A percentile compares a stretch with the other conserved stretches of the same genome.
phyloP scores from a whole-genome alignment of 2,113 vertebrate species.

The Papio anubis region DNA sequence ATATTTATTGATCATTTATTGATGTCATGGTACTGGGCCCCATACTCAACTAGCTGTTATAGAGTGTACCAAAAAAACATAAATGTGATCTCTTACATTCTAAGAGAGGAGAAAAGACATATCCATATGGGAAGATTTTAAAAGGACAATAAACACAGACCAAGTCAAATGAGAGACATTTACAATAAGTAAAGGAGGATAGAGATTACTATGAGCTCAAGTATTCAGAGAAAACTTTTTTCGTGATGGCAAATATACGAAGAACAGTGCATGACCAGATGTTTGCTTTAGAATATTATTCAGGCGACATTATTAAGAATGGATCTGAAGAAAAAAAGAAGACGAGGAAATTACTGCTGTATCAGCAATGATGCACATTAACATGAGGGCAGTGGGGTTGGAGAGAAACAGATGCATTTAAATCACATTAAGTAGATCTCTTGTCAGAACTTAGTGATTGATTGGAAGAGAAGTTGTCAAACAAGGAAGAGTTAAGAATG shows the following conservation, averaged over 20 bases:
- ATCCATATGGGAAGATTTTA: neutral
- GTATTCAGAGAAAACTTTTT: neutral
- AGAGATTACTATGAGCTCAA: neutral
- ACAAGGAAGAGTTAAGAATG: neutral
- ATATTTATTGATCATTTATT: neutral
- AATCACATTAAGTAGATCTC: neutral
- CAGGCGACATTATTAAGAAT: neutral
- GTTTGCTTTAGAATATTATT: neutral
- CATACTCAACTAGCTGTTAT: neutral
- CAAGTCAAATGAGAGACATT: neutral
- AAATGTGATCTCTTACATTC: neutral
- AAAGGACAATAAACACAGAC: neutral
- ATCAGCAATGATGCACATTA: neutral
- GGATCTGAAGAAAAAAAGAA: neutral
- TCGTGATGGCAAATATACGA: neutral
- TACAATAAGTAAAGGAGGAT: rapidly evolving
- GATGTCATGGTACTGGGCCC: neutral
- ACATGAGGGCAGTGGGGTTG: neutral
- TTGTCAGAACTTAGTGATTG: neutral
- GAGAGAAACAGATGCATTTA: neutral
- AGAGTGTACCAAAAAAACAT: neutral
- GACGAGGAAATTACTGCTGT: neutral
- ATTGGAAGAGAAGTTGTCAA: neutral
- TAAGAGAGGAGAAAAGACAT: neutral
- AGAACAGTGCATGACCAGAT: rapidly evolving